A percentile compares a stretch with the other conserved stretches of the same genome.
Evolutionary conservation across 2,888 invertebrate species (phyloP).

Genomic region (Ceratothoa steindachneri): DNA sequence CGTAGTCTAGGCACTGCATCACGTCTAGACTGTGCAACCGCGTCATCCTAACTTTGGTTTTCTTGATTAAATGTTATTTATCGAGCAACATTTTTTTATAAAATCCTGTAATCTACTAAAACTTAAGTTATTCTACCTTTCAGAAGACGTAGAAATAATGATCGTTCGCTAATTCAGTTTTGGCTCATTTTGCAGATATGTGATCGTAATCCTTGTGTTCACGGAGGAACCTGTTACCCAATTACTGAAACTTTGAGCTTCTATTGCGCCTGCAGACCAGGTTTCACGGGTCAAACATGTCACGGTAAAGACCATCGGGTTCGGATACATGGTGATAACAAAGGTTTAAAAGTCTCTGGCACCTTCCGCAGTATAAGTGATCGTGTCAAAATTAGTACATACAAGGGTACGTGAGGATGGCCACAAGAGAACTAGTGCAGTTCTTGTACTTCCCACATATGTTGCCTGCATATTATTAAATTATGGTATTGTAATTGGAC

Average conservation of each 20-base stretch:
- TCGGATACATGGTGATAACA: neutral
- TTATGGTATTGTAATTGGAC: too few species aligned
- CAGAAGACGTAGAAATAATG: too few species aligned
- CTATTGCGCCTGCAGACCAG: slow-evolving; percentile 50
- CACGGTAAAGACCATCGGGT: slow-evolving; percentile 48
- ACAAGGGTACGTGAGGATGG: slow-evolving; percentile 32
- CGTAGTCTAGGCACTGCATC: too few species aligned
- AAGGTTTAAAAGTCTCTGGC: neutral
- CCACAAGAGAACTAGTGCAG: slow-evolving; percentile 16
- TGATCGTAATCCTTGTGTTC: slow-evolving; percentile 68
- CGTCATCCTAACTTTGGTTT: too few species aligned
- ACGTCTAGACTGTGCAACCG: too few species aligned
- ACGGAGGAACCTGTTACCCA: slow-evolving; percentile 74
- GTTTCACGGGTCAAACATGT: slow-evolving; percentile 50
- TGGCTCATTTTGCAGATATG: slow-evolving; percentile 62
- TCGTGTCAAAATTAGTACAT: neutral
- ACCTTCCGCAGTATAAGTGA: neutral
- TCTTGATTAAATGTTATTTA: too few species aligned
- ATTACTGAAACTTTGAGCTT: slow-evolving; percentile 59
- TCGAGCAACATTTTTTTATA: too few species aligned
- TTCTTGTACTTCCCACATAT: too few species aligned
- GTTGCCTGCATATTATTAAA: too few species aligned
- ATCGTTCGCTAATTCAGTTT: too few species aligned
- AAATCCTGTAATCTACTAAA: too few species aligned
- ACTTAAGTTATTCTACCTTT: too few species aligned